Evolutionary conservation across 2,113 vertebrate species (phyloP), one percentile per base, ranked within the genome.

Genomic region (Sorex fumeus): DNA sequence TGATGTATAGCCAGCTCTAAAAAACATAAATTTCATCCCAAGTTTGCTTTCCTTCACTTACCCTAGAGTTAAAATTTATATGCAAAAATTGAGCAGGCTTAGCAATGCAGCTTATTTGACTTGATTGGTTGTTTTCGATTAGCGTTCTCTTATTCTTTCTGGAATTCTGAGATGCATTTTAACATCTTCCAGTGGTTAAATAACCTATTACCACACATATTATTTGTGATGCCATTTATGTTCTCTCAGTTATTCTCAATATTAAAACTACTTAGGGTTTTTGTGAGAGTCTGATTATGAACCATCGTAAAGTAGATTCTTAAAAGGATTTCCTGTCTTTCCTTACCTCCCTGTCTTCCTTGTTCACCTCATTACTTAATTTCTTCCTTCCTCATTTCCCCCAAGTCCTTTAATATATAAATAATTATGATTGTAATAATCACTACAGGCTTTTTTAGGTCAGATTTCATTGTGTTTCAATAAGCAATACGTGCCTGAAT

Each of bases 391-490:
- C 64, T 87, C 84, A 27, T 27, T 88, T 45, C 27, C 27, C 74
- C 40, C 66, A 34, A 57, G 47, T 74, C 82, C 70, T 27, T 47
- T 90, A 67, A 62, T 40, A 72, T 74, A 82, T 78, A 40, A 66
- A 34, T 82, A 70, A 88, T 28, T 32, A 67, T 72, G 66, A 34
- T 23, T 27, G 10, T 8, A 57, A 19, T 34, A 47, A 60, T 91
- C 70, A 57, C 19, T 40, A 8, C 36, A 91, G 74, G 85, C 18
- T 86, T 71, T 88, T 60, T 74, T 32, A 76, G 81, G 75, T 89
- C 76, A 94, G 40, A 32, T 64, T 81, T 62, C 50, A 66, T 75
- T 90, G 76, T 90, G 60, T 89, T 90, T 28, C 47, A 34, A 40
- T n/a, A 53, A 83, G 60, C 6, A n/a, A 30, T 36, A 71, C 1